phyloP scores from a whole-genome alignment of 2,888 invertebrate species.

The Agriotes lineatus region DNA sequence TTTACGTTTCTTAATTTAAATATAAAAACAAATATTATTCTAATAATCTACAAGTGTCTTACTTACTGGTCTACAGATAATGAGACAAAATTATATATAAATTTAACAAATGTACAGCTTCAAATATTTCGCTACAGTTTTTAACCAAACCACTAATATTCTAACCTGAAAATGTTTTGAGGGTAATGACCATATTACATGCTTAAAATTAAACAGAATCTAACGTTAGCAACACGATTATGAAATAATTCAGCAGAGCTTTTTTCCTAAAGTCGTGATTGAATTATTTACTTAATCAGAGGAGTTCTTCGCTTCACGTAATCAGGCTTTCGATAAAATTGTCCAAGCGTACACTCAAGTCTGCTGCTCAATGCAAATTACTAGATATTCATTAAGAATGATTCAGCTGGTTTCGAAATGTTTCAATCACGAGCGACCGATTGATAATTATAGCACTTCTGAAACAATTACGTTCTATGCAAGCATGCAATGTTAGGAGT shows the following conservation, averaged over 20 bases:
- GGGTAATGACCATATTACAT: conserved; percentile 2
- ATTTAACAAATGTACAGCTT: too few relatives aligned
- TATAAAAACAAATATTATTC: too few relatives aligned
- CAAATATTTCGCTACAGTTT: too few relatives aligned
- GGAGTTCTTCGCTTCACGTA: conserved; percentile 12
- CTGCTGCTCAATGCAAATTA: conserved; percentile 15
- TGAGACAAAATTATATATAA: too few relatives aligned
- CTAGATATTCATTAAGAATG: conserved; percentile 17
- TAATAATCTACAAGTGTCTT: too few relatives aligned
- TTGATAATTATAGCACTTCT: conserved; percentile 17
- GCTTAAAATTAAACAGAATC: not conserved
- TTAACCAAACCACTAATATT: too few relatives aligned
- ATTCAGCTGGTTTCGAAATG: conserved; percentile 12
- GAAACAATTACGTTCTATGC: not conserved
- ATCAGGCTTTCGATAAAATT: conserved; percentile 1
- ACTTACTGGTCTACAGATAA: too few relatives aligned
- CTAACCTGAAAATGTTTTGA: not conserved
- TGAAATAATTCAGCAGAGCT: conserved; percentile 5
- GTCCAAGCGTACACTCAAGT: conserved; percentile 6
- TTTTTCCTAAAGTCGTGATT: conserved; percentile 7
- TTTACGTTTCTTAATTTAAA: too few relatives aligned
- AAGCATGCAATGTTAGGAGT: not conserved
- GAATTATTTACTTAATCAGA: not conserved
- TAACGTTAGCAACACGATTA: not conserved
- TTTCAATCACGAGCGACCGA: conserved; percentile 14